phyloP scores from a whole-genome alignment of 2,888 invertebrate species.

The Drosophila hamatofila region DNA sequence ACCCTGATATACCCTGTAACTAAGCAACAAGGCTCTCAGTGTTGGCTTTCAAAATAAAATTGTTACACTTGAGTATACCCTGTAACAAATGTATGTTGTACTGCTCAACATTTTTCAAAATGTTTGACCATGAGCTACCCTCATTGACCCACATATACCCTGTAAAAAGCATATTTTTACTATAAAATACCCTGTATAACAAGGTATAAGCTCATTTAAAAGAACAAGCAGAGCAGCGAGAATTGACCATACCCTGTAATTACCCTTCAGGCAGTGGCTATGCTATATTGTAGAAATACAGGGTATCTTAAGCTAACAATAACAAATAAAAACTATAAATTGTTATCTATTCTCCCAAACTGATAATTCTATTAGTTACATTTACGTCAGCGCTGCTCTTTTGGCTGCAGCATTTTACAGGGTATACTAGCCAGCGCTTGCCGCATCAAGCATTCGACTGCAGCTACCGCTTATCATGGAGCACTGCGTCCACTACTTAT shows the following conservation, averaged over 20 bases:
- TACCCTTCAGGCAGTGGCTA: background rate
- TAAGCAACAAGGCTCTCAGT: too few species aligned
- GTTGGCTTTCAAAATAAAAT: background rate
- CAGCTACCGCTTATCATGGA: conserved; percentile 38
- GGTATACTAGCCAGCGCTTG: conserved; percentile 19
- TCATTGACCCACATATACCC: background rate
- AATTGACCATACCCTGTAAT: background rate
- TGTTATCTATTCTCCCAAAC: rapidly evolving
- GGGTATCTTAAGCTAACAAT: background rate
- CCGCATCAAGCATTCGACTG: conserved; percentile 26
- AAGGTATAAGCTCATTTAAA: background rate
- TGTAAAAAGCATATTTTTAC: background rate
- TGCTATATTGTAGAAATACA: background rate
- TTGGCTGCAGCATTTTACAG: background rate
- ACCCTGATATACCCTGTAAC: background rate
- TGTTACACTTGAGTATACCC: background rate
- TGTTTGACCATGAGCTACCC: background rate
- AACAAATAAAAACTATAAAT: background rate
- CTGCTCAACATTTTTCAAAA: background rate
- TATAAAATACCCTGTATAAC: background rate
- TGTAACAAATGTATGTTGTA: background rate
- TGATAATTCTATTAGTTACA: background rate
- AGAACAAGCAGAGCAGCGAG: background rate
- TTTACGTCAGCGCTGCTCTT: background rate
- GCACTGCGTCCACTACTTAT: conserved; percentile 45